Evolutionary conservation across 2,888 invertebrate species (phyloP).

Genomic region (Helleia helle): DNA sequence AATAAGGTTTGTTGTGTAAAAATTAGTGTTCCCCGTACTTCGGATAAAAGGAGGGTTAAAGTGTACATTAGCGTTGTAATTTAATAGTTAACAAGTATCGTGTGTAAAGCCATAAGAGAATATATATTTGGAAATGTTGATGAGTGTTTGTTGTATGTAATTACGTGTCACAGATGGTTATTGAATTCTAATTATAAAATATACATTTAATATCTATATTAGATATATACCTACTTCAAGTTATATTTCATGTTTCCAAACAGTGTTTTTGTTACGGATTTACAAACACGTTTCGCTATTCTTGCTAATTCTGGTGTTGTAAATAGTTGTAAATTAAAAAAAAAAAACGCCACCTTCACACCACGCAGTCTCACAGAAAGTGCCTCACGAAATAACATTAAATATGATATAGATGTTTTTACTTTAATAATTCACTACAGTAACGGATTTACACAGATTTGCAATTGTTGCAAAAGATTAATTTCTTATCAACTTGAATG

Average conservation of each 20-base stretch:
- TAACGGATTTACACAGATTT: slow-evolving; percentile 4
- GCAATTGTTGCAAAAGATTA: too few species aligned
- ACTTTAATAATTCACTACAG: slow-evolving; percentile 4
- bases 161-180: slow-evolving; percentile 58
- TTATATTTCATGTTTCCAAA: slow-evolving; percentile 49
- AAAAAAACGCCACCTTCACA: slow-evolving; percentile 14
- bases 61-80: slow-evolving; percentile 65
- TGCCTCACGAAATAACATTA: slow-evolving; percentile 29
- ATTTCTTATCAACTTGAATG: too few species aligned
- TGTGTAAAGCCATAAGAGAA: slow-evolving; percentile 64
- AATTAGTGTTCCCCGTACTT: slow-evolving; percentile 62
- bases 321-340: slow-evolving; percentile 22
- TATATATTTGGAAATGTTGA: slow-evolving; percentile 70
- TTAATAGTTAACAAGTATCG: slow-evolving; percentile 57
- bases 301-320: slow-evolving; percentile 27
- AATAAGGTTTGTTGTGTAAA: slow-evolving; percentile 69
- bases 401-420: slow-evolving; percentile 17
- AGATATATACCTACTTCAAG: slow-evolving; percentile 44
- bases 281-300: slow-evolving; percentile 59
- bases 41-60: slow-evolving; percentile 57
- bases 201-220: slow-evolving; percentile 25
- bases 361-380: slow-evolving; percentile 37
- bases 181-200: slow-evolving; percentile 47
- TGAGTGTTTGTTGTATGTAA: slow-evolving; percentile 64
- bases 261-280: slow-evolving; percentile 45